Evolutionary conservation across 2,888 invertebrate genomes (phyloP), one percentile per base, ranked within the genome.

Genomic region (Pterobdella sp.): DNA sequence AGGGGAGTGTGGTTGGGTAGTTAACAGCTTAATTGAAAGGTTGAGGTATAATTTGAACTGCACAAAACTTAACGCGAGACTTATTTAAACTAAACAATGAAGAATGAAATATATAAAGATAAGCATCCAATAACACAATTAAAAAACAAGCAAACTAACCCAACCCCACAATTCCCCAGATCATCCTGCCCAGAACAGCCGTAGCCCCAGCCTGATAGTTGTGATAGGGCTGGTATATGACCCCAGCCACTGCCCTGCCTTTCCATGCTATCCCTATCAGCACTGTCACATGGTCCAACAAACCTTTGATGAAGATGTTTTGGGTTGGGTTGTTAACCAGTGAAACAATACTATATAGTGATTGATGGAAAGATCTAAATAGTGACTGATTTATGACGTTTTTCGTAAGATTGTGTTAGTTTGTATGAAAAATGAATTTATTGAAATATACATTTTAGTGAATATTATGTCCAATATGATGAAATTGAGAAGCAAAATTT

Each of bases 191-290:
- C 65, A 88, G 79, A 42, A 77, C 79, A 22, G 79, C 78, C 34
- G 79, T 79, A 1, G 80, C 76, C 52, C 79, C 79, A 77, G 77
- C 84, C 72, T 82, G 76, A 80, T 87, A 87, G 83, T 87, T 89
- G 81, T 89, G 94, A 84, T 92, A 98, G 0, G 98, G 98, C 83
- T 99, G 98, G 85, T 96, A 94, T 78, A 99, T 94, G 0, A 99
- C 90, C 63, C 97, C 97, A n/a, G 90, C 97, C 14, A 96, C 88
- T 1, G 97, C 90, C 79, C 88, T 88, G 76, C 93, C 90, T 74
- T 90, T 89, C 0, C 94, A 89, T 14, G 96, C 91, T 77, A 99
- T 89, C 14, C 98, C 98, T 80, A 99, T 93, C 76, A 99, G 86
- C 63, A 98, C 95, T 0, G 98, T 99, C 14, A 99, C 98, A 86